Percentiles rank a stretch among this genome's conserved stretches.
phyloP scores from a whole-genome alignment of 2,888 invertebrate genomes.

The Arenicola marina region DNA sequence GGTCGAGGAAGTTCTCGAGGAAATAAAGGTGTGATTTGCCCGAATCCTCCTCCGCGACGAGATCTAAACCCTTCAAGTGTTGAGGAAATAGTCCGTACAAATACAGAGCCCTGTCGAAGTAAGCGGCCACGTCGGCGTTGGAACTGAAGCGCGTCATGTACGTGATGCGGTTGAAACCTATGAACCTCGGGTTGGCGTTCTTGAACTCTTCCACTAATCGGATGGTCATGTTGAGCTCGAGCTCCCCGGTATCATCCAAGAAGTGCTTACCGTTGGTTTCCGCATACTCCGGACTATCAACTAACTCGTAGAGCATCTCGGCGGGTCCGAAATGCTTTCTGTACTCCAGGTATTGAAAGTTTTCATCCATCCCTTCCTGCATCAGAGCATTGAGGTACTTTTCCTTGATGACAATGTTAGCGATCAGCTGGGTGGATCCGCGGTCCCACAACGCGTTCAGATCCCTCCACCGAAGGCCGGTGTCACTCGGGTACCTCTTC shows the following conservation, averaged over 20 bases:
- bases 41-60: slow-evolving; percentile 34
- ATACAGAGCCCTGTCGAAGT: slow-evolving; percentile 4
- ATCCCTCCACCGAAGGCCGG: slow-evolving; percentile 18
- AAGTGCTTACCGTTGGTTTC: slow-evolving; percentile 17
- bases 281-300: slow-evolving; percentile 4
- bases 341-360: slow-evolving; percentile 31
- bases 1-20: slow-evolving; percentile 21
- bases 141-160: slow-evolving; percentile 4
- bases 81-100: slow-evolving; percentile 28
- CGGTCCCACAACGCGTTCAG: slow-evolving; percentile 28
- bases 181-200: slow-evolving; percentile 16
- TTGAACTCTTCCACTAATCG: slow-evolving; percentile 4
- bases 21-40: slow-evolving; percentile 31
- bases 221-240: slow-evolving; percentile 14
- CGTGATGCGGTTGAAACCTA: slow-evolving; percentile 25
- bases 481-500: slow-evolving; percentile 26
- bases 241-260: slow-evolving; percentile 11
- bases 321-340: slow-evolving; percentile 19
- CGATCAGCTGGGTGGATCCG: slow-evolving; percentile 17
- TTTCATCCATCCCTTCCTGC: slow-evolving; percentile 22
- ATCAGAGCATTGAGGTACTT: slow-evolving; percentile 22
- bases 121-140: background rate
- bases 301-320: slow-evolving; percentile 21
- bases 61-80: slow-evolving; percentile 32
- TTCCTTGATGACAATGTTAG: slow-evolving; percentile 25